Evolutionary conservation across 2,113 vertebrate species (phyloP).

Genomic region (Xiphophorus hellerii): DNA sequence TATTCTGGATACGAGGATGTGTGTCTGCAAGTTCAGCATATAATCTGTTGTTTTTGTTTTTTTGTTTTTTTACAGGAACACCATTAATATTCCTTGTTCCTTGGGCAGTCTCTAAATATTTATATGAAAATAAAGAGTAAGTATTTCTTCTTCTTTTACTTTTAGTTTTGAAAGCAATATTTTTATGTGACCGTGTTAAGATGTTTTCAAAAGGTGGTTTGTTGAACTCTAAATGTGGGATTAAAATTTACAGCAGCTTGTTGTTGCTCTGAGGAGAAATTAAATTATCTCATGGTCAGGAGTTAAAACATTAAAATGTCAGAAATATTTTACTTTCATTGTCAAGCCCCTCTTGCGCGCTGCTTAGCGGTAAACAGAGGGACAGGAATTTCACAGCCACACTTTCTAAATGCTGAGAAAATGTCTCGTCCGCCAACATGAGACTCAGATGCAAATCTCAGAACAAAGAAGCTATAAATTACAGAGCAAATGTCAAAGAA

Average conservation of each 20-base stretch:
- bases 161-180: background rate
- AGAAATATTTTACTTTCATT: conserved; percentile 29
- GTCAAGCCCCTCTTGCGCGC: background rate
- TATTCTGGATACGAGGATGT: background rate
- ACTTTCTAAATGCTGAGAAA: conserved; percentile 1
- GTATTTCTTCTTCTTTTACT: conserved; percentile 59
- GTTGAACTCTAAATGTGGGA: background rate
- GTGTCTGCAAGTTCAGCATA: background rate
- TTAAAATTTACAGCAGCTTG: too few relatives aligned
- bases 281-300: conserved; percentile 1
- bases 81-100: conserved; percentile 91
- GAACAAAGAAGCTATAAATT: background rate
- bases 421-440: background rate
- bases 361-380: background rate
- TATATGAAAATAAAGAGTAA: conserved; percentile 94
- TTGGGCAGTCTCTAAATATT: conserved; percentile 88
- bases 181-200: too few relatives aligned
- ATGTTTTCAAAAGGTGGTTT: background rate
- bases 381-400: conserved; percentile 1
- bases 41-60: background rate
- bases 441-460: background rate
- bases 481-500: background rate
- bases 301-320: background rate
- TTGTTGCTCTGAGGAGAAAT: background rate
- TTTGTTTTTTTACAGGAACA: conserved; percentile 78